Base-by-base conservation (phyloP, 1,140 invertebrate species). In the Ladona fulva region DNA sequence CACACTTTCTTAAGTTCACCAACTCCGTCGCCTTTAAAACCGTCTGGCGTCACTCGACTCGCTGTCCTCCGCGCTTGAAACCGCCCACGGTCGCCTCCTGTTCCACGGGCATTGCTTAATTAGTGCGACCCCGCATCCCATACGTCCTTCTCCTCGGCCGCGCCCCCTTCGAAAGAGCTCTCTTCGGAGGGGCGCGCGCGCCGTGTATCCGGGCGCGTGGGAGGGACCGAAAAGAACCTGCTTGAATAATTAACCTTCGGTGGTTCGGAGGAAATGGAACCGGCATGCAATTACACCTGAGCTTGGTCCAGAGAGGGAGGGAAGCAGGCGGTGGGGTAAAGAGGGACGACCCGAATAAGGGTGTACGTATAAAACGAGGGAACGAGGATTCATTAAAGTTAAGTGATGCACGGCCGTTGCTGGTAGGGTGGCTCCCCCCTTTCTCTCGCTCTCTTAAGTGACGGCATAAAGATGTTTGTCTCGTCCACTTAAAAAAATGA, bases 321-420 rank as follows among this genome's bases (percentile, higher is more conserved):
- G 44, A 52, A 11, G 44, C n/a, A 52, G 44, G 44, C 10, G 44
- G 44, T 19, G 44, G 44, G 44, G 10, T 52, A 52, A 52, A 52
- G 52, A 22, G 52, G 52, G 52, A 22, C 52, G 52, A 12, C 3
- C 52, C 52, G 14, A 66, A 66, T 19, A 66, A 16, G 52, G 52
- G n/a, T 12, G 52, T 66, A 12, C 52, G 52, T 66, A 6, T 66
- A 66, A 66, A 66, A 66, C n/a, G 52, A 19, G 52, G 52, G 52
- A 66, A 66, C 52, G 52, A 66, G 52, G 52, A 66, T 66, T 66
- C 52, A 66, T 66, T 66, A 66, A 66, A 66, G 52, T 66, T 66
- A 66, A 66, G 52, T 66, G 52, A 66, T 66, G 52, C 52, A 66
- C 52, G 52, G 14, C 52, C 52, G n/a, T 66, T 66, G 16, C 5